phyloP scores from a whole-genome alignment of 2,797 vertebrate species.

The Danio albolineatus region DNA sequence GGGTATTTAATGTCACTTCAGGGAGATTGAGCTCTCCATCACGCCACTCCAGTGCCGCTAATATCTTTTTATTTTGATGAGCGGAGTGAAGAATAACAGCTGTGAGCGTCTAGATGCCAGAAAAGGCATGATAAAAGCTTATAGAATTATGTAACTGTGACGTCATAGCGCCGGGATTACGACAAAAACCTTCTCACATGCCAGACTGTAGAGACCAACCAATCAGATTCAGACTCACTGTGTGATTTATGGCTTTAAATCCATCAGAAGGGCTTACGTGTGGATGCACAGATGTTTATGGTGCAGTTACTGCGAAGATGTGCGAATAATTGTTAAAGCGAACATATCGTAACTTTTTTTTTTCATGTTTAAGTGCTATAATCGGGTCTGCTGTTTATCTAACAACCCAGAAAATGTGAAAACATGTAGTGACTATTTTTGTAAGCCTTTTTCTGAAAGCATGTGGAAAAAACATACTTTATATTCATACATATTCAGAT shows the following conservation, averaged over 20 bases:
- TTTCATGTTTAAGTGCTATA: too few relatives aligned
- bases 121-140: slow-evolving; percentile 65
- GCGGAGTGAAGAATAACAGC: slow-evolving; percentile 16
- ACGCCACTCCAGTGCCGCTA: not conserved
- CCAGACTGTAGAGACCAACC: slow-evolving; percentile 39
- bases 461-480: too few relatives aligned
- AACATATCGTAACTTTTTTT: too few relatives aligned
- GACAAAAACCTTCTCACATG: slow-evolving; percentile 51
- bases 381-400: too few relatives aligned
- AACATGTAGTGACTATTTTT: too few relatives aligned
- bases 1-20: not conserved
- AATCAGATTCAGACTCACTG: slow-evolving; percentile 7
- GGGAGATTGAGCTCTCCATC: not conserved
- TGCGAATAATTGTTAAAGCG: not conserved
- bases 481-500: too few relatives aligned
- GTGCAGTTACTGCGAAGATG: not conserved
- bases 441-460: too few relatives aligned
- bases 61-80: slow-evolving; percentile 22
- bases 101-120: slow-evolving; percentile 51
- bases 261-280: slow-evolving; percentile 1
- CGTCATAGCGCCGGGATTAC: slow-evolving; percentile 70
- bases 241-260: slow-evolving; percentile 23
- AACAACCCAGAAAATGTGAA: too few relatives aligned
- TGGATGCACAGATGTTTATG: slow-evolving; percentile 23
- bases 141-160: slow-evolving; percentile 74